Evolutionary conservation across 2,797 vertebrate species (phyloP).

Genomic region (Lepilemur ruficaudatus): DNA sequence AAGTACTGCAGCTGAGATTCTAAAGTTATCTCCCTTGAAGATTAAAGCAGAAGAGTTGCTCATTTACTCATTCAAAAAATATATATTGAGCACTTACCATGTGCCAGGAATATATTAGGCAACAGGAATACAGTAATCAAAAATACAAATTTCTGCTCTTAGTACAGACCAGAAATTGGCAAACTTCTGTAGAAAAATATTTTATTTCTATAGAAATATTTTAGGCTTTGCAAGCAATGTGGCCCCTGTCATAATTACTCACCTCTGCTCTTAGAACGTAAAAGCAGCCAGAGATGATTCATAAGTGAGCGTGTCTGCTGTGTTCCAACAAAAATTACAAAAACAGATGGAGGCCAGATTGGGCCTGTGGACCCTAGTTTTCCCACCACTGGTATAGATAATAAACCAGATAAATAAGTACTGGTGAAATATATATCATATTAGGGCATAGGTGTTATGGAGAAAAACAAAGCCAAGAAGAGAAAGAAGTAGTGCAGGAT

Average conservation of each 20-base stretch:
- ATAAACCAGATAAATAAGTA: background rate
- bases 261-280: background rate
- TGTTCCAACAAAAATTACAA: background rate
- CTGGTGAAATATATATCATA: background rate
- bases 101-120: background rate
- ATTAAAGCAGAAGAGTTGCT: background rate
- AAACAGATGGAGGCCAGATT: background rate
- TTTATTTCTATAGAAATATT: background rate
- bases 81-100: background rate
- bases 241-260: background rate
- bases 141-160: background rate
- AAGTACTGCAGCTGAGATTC: background rate
- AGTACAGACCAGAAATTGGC: background rate
- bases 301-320: background rate
- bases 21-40: background rate
- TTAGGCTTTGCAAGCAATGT: background rate
- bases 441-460: background rate
- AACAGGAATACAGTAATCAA: background rate
- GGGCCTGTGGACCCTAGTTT: background rate
- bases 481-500: background rate
- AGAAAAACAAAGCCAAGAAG: background rate
- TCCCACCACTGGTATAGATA: background rate
- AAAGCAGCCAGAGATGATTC: background rate
- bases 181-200: background rate
- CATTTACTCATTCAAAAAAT: background rate